Evolutionary conservation across 2,888 invertebrate species (phyloP).

Genomic region (Oscheius myriophilus): DNA sequence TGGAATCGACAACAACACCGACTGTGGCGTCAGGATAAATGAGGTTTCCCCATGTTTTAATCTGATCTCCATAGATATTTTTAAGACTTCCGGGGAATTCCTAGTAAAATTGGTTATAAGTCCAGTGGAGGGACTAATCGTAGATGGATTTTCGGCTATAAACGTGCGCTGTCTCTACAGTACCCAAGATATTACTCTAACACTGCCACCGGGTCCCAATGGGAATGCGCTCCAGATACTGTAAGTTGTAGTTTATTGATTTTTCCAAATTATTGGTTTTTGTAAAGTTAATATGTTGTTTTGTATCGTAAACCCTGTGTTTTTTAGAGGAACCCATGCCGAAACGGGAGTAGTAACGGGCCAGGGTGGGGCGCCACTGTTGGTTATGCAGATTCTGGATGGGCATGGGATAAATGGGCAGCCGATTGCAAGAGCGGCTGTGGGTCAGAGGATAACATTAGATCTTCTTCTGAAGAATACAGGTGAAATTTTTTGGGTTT

Average conservation of each 20-base stretch:
- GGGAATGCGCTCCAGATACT: conserved; percentile 50
- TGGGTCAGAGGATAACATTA: conserved; percentile 67
- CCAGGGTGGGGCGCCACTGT: conserved; percentile 61
- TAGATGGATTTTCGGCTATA: conserved; percentile 61
- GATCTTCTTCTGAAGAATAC: conserved; percentile 67
- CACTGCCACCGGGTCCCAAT: conserved; percentile 57
- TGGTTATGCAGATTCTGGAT: conserved; percentile 64
- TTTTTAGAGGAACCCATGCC: conserved; percentile 38
- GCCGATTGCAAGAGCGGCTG: conserved; percentile 58
- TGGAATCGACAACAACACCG: conserved; percentile 50
- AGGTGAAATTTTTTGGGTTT: too few species aligned
- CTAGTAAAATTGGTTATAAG: conserved; percentile 57
- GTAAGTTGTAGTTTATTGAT: not conserved
- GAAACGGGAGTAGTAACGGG: conserved; percentile 63
- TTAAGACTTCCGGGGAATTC: conserved; percentile 51
- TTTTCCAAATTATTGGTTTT: not conserved
- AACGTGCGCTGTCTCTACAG: conserved; percentile 60
- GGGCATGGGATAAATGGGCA: conserved; percentile 65
- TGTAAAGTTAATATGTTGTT: not conserved
- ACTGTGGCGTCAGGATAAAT: conserved; percentile 48
- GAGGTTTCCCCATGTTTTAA: conserved; percentile 37
- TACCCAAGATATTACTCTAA: conserved; percentile 63
- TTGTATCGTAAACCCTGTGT: not conserved
- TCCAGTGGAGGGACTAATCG: conserved; percentile 61
- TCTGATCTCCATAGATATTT: too few species aligned